Conservation (phyloP, 2,113 vertebrate species). For the Vidua macroura region DNA sequence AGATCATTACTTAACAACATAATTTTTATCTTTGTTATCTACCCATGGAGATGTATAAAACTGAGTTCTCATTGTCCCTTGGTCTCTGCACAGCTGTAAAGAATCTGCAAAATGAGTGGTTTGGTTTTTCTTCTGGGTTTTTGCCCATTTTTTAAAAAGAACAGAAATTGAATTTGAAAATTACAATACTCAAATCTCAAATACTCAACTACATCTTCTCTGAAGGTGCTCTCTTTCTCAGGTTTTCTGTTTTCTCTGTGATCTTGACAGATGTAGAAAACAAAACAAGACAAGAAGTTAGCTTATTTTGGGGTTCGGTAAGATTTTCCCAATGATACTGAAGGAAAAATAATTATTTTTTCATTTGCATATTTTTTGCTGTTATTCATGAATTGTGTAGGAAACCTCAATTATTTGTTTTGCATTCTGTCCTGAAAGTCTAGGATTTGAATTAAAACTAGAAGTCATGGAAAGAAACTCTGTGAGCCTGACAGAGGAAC, state of each 20-base stretch:
- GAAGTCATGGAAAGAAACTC: neutral
- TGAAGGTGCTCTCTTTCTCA: neutral
- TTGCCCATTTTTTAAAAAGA: neutral
- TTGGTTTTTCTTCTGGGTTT: neutral
- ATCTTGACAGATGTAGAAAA: neutral
- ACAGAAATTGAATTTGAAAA: neutral
- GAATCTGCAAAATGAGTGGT: neutral
- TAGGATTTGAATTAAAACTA: neutral
- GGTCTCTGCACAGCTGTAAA: neutral
- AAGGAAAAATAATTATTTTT: neutral
- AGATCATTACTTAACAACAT: neutral
- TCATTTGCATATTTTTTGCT: neutral
- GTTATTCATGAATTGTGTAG: neutral
- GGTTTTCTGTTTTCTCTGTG: neutral
- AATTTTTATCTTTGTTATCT: neutral
- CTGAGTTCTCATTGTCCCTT: neutral
- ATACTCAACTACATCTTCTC: neutral
- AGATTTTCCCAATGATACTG: neutral
- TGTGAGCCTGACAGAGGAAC: neutral
- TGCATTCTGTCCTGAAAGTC: neutral
- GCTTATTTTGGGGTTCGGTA: neutral
- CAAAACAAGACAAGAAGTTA: neutral
- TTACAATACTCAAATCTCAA: neutral
- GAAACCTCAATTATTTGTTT: neutral
- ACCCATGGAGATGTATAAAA: neutral